Percentiles rank a stretch among this genome's conserved stretches.
These are phyloP conservation scores for Bostrychus sinensis DNA, from an alignment of 2,113 vertebrate species.

Conservation along the genomic window DNA sequence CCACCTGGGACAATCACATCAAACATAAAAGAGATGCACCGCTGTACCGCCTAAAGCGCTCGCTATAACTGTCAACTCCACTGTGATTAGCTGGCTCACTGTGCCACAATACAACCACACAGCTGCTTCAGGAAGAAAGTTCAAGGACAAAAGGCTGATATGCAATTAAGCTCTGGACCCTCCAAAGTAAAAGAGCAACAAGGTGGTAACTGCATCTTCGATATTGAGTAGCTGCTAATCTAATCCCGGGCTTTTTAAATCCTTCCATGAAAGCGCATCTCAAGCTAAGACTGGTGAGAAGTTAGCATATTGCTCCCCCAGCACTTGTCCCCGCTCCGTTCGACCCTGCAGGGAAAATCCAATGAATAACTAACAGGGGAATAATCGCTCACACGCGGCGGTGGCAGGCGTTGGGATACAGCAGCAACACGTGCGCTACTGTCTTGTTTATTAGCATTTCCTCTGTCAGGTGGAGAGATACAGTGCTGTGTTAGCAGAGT, in stretches of 20 bases:
- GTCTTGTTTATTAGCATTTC: slow-evolving; percentile 66
- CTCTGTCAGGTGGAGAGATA: slow-evolving; percentile 41
- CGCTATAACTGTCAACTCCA: slow-evolving; percentile 46
- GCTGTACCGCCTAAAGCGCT: slow-evolving; percentile 38
- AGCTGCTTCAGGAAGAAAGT: slow-evolving; percentile 19
- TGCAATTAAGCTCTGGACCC: neutral
- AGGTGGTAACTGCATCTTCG: slow-evolving; percentile 29
- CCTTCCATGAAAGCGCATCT: slow-evolving; percentile 51
- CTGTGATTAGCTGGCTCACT: slow-evolving; percentile 41
- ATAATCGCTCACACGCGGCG: slow-evolving; percentile 64
- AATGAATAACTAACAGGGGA: slow-evolving; percentile 74
- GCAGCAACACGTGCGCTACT: slow-evolving; percentile 12
- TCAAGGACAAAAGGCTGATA: slow-evolving; percentile 23
- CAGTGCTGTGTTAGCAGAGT: slow-evolving; percentile 45
- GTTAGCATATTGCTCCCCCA: slow-evolving; percentile 46
- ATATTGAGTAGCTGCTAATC: slow-evolving; percentile 68
- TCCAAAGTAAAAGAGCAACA: slow-evolving; percentile 29
- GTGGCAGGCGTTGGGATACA: slow-evolving; percentile 31
- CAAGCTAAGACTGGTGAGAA: slow-evolving; percentile 38
- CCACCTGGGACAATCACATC: slow-evolving; percentile 66
- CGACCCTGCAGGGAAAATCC: slow-evolving; percentile 57
- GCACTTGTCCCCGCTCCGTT: slow-evolving; percentile 32
- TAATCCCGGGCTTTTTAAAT: slow-evolving; percentile 33
- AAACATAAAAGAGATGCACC: slow-evolving; percentile 33
- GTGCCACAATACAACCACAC: slow-evolving; percentile 12